Percentiles rank a stretch among this genome's conserved stretches.
Conservation (phyloP, 1,140 invertebrate genomes). For the Brachionus rotundiformis region DNA sequence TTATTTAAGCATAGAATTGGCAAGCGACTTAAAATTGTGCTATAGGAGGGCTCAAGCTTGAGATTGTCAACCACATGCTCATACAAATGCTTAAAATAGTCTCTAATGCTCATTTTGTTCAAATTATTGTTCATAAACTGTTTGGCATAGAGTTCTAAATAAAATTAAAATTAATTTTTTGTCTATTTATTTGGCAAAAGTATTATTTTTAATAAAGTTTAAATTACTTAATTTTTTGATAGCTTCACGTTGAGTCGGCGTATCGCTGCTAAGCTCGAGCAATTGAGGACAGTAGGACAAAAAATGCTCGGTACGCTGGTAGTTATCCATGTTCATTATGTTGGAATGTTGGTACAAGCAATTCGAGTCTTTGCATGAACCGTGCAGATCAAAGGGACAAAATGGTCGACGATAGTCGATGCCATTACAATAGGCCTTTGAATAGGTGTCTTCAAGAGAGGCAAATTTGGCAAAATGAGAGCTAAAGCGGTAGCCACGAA, state of each 20-base stretch:
- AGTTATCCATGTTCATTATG: constrained; percentile 46
- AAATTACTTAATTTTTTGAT: constrained; percentile 33
- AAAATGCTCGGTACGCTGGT: constrained; percentile 49
- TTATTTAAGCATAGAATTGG: constrained; percentile 37
- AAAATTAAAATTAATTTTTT: background rate
- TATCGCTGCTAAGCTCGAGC: constrained; percentile 13
- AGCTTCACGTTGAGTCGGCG: constrained; percentile 14
- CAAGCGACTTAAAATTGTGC: constrained; percentile 35
- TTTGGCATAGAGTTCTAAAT: constrained; percentile 34
- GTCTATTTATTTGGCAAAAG: background rate
- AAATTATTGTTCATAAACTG: constrained; percentile 47
- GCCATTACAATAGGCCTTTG: constrained; percentile 28
- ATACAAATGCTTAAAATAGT: constrained; percentile 50
- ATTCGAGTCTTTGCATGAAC: constrained; percentile 49
- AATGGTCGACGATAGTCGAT: constrained; percentile 40
- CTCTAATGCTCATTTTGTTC: constrained; percentile 46
- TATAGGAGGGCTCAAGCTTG: constrained; percentile 23
- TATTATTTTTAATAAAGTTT: no score
- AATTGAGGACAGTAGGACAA: constrained; percentile 43
- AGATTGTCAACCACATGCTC: constrained; percentile 45
- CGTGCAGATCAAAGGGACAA: constrained; percentile 51
- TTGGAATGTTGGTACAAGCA: constrained; percentile 47
- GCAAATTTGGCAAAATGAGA: constrained; percentile 37
- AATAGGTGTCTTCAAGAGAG: constrained; percentile 37
- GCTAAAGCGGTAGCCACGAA: constrained; percentile 40